Percentiles rank a stretch among this genome's conserved stretches.
Evolutionary conservation across 2,888 invertebrate genomes (phyloP).

Genomic region (Drosophila mulleri): DNA sequence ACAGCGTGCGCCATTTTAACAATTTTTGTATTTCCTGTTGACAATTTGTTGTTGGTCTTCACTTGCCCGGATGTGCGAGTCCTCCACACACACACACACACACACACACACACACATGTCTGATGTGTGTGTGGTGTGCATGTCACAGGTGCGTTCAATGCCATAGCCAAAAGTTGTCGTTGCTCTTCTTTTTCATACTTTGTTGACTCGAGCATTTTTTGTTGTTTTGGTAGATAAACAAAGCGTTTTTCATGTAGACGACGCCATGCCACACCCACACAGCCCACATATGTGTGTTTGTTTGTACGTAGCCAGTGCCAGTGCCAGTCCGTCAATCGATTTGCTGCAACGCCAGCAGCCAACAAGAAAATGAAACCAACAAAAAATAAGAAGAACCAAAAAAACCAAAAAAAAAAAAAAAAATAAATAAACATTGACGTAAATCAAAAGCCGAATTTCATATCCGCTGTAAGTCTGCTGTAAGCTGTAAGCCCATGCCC

Average conservation of each 20-base stretch:
- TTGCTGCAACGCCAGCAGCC: slow-evolving; percentile 49
- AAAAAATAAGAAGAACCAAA: slow-evolving; percentile 32
- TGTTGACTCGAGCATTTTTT: slow-evolving; percentile 60
- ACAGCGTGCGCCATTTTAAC: slow-evolving; percentile 48
- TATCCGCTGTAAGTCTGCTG: slow-evolving; percentile 81
- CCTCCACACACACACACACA: slow-evolving; percentile 30
- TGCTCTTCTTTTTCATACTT: slow-evolving; percentile 43
- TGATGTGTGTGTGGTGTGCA: slow-evolving; percentile 44
- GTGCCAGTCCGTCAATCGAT: slow-evolving; percentile 76
- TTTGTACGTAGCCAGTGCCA: slow-evolving; percentile 6
- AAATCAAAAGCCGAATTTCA: slow-evolving; percentile 80
- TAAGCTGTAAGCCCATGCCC: slow-evolving; percentile 69
- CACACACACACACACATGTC: slow-evolving; percentile 30
- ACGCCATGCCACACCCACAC: slow-evolving; percentile 45
- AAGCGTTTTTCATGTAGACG: slow-evolving; percentile 65
- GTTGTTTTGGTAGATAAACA: slow-evolving; percentile 78
- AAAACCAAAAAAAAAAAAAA: slow-evolving; percentile 42
- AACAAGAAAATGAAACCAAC: slow-evolving; percentile 44
- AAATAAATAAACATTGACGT: slow-evolving; percentile 71
- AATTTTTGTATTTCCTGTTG: slow-evolving; percentile 72
- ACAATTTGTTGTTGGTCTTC: slow-evolving; percentile 64
- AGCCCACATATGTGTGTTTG: slow-evolving; percentile 15
- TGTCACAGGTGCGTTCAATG: slow-evolving; percentile 76
- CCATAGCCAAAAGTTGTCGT: slow-evolving; percentile 41
- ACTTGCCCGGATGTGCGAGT: slow-evolving; percentile 72